Base-by-base conservation (phyloP, 2,797 vertebrate genomes). In the Lithobates pipiens region DNA sequence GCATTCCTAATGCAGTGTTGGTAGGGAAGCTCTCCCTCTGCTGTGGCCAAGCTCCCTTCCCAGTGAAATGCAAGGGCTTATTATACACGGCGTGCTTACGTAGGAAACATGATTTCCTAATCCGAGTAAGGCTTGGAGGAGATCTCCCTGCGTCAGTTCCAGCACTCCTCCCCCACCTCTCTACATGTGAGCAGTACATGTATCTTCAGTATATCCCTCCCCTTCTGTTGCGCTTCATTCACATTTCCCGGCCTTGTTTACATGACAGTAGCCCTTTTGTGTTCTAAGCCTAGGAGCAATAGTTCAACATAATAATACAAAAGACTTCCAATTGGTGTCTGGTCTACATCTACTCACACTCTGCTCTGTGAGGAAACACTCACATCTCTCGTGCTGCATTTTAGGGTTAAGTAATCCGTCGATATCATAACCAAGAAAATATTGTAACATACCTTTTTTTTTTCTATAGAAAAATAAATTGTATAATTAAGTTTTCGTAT, bases 391-490 rank as follows among this genome's bases (percentile, higher is more conserved):
- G 68, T 72, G 85, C 86, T 84, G 89, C 70, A 25, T 81, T 87
- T 86, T 86, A 78, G 85, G 85, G 85, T 86, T 46, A 79, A 68
- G 79, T 18, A 79, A 80, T 54, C 61, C 18, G 61, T 77, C 86
- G 83, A 80, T 0, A 0, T 88, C 80, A 54, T 88, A 71, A 82
- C 86, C 84, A 89, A 81, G 46, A 80, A 85, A 89, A 85, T 89
- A 89, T 84, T 91, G 90, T 90, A 86, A 89, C 89, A 90, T 88
- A 81, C 85, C 89, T 86, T 86, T 88, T 54, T 88, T 88, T 54
- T 88, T 79, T 88, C 83, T 86, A 83, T 86, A 86, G 80, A 79
- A 83, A 86, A 72, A 84, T 77, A 82, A 89, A 82, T 70, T 36
- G 88, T 88, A 86, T 89, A 76, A 86, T 44, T 85, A 85, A 57